Evolutionary conservation across 2,888 invertebrate genomes (phyloP).

Genomic region (Acronicta alni): DNA sequence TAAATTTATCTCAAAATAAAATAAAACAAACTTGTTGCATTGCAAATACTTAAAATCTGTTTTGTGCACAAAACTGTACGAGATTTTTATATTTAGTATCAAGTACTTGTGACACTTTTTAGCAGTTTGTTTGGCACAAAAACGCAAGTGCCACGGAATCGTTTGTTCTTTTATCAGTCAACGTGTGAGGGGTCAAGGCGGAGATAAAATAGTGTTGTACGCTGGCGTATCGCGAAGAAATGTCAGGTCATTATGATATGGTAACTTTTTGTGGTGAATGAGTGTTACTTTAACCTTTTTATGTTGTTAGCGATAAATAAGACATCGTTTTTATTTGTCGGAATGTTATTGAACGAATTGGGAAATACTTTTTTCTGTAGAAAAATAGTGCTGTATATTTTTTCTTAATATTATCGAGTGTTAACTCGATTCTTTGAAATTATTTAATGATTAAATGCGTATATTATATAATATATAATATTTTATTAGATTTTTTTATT

Average conservation of each 20-base stretch:
- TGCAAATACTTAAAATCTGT: too few relatives aligned
- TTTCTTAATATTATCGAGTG: not conserved
- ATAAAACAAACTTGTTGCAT: too few relatives aligned
- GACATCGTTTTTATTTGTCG: slow-evolving; percentile 8
- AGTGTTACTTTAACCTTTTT: slow-evolving; percentile 1
- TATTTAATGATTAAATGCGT: not conserved
- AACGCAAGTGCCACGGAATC: slow-evolving; percentile 20
- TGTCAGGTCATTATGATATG: slow-evolving; percentile 33
- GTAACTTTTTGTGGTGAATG: slow-evolving; percentile 29
- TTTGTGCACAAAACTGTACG: too few relatives aligned
- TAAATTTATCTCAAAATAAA: too few relatives aligned
- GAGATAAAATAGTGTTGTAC: slow-evolving; percentile 50
- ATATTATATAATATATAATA: too few relatives aligned
- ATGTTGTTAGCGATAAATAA: slow-evolving; percentile 20
- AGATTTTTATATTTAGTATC: too few relatives aligned
- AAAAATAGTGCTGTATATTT: not conserved
- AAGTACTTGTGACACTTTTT: not conserved
- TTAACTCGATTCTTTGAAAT: too few relatives aligned
- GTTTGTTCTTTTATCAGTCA: slow-evolving; percentile 36
- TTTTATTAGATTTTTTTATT: too few relatives aligned
- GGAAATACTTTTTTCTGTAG: not conserved
- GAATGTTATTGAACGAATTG: slow-evolving; percentile 16
- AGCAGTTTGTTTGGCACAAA: slow-evolving; percentile 29
- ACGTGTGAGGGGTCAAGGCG: slow-evolving; percentile 54
- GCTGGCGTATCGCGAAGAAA: slow-evolving; percentile 44